Evolutionary conservation across 2,797 vertebrate species (phyloP).

Genomic region (Tapirus indicus): DNA sequence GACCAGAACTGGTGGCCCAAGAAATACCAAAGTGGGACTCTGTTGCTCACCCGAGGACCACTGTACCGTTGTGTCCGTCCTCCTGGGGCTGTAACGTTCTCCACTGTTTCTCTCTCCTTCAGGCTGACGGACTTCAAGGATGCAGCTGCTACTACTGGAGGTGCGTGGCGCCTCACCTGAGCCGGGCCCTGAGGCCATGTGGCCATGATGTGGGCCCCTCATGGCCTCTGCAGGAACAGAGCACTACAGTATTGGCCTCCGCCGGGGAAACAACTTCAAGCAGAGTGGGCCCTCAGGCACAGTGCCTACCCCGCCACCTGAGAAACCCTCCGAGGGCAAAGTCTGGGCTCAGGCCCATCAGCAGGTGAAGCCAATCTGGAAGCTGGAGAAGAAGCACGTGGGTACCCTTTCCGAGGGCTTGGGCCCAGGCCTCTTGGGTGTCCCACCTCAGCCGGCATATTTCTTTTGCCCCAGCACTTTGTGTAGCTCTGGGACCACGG

Average conservation of each 20-base stretch:
- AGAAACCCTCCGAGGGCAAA: conserved; percentile 69
- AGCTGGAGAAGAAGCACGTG: conserved; percentile 83
- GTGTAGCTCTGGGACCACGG: conserved; percentile 73
- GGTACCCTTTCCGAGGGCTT: conserved; percentile 77
- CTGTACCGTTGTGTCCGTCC: not conserved
- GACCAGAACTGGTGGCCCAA: not conserved
- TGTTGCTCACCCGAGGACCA: not conserved
- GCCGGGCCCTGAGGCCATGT: conserved; percentile 52
- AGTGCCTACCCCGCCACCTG: conserved; percentile 18
- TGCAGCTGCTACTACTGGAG: conserved; percentile 76
- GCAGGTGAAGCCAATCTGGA: conserved; percentile 86
- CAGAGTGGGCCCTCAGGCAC: conserved; percentile 57
- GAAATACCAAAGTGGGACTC: not conserved
- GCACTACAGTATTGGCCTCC: conserved; percentile 81
- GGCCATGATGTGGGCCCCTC: conserved; percentile 87
- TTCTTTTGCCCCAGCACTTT: conserved; percentile 80
- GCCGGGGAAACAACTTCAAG: conserved; percentile 75
- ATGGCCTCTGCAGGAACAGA: conserved; percentile 89
- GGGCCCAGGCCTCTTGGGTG: conserved; percentile 85
- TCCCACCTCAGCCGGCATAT: conserved; percentile 83
- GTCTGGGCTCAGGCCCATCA: conserved; percentile 80
- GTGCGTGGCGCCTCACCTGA: not conserved
- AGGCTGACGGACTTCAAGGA: conserved; percentile 79
- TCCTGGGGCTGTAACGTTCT: not conserved
- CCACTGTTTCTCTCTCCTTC: conserved; percentile 59